These are phyloP conservation scores for Ganaspis brasiliensis DNA, from an alignment of 2,888 invertebrate species.

Conservation along the genomic window DNA sequence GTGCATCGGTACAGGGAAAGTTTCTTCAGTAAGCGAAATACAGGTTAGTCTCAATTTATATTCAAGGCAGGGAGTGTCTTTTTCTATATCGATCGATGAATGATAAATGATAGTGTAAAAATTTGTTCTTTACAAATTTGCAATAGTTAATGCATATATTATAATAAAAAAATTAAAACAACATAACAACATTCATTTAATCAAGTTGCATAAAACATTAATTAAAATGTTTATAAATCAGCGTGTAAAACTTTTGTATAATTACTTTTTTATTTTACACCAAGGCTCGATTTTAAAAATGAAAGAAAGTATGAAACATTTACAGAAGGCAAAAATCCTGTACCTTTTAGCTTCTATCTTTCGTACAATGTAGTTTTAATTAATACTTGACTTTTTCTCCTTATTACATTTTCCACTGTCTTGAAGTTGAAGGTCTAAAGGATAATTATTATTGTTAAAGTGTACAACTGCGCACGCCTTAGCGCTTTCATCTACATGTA, in stretches of 20 bases:
- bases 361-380: constrained; percentile 38
- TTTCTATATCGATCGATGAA: constrained; percentile 30
- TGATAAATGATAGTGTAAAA: constrained; percentile 28
- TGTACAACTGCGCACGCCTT: constrained; percentile 14
- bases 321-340: not conserved
- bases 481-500: not conserved
- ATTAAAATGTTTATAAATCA: no score
- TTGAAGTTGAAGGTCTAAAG: constrained; percentile 12
- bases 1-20: not conserved
- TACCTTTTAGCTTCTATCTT: constrained; percentile 12
- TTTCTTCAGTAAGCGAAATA: constrained; percentile 39
- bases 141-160: not conserved
- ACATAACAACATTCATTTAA: no score
- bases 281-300: not conserved
- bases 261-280: not conserved
- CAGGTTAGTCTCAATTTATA: constrained; percentile 38
- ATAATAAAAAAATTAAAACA: not conserved
- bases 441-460: constrained; percentile 39
- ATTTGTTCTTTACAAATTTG: not conserved
- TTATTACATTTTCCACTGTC: constrained; percentile 28
- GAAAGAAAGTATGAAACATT: not conserved
- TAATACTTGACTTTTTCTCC: constrained; percentile 27
- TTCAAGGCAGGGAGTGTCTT: constrained; percentile 8
- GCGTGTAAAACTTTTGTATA: no score
- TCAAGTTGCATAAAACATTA: no score